Evolutionary conservation across 2,797 vertebrate species (phyloP).

Genomic region (Momotus momota): DNA sequence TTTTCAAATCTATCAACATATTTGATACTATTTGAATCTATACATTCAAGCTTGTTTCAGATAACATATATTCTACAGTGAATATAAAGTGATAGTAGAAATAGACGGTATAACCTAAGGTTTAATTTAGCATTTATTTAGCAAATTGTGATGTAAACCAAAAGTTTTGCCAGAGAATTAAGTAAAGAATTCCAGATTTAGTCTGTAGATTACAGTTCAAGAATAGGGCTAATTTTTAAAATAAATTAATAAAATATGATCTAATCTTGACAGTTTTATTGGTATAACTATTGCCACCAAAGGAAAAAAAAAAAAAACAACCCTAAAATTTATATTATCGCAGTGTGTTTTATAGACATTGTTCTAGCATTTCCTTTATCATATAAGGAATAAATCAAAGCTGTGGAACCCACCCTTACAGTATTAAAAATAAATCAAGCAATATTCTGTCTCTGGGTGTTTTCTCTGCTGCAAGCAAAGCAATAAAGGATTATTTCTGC

Average conservation of each 20-base stretch:
- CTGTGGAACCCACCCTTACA: neutral
- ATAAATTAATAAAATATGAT: neutral
- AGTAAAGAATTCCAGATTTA: neutral
- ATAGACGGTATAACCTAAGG: neutral
- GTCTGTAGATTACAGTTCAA: neutral
- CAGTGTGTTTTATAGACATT: neutral
- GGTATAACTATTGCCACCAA: neutral
- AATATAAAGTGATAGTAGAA: neutral
- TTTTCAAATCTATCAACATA: neutral
- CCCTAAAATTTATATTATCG: neutral
- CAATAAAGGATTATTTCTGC: neutral
- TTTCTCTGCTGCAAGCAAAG: neutral
- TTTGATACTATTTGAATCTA: neutral
- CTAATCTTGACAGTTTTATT: neutral
- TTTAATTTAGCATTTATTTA: neutral
- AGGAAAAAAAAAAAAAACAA: accelerated
- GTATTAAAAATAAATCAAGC: neutral
- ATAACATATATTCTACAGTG: neutral
- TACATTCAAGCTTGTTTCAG: neutral
- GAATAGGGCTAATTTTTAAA: neutral
- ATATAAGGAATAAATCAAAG: slow-evolving; percentile 1
- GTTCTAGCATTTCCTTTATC: neutral
- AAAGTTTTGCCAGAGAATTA: neutral
- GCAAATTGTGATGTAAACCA: neutral
- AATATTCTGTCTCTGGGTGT: neutral